Conservation (phyloP, 2,888 invertebrate species). For the Papilio elwesi region DNA sequence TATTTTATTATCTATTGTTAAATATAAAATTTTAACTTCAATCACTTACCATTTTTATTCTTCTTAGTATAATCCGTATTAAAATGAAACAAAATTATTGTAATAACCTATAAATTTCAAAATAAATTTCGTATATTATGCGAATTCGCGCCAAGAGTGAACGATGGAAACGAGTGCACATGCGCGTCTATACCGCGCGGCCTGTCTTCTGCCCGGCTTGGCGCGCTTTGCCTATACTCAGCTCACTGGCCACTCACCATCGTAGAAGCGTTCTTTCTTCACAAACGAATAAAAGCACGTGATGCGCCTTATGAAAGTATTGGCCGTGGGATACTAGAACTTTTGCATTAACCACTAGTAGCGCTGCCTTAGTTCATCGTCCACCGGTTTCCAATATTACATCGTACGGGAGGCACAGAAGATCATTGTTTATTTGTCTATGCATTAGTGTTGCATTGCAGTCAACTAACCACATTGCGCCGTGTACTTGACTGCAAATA, state of each 20-base stretch:
- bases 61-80: conserved; percentile 5
- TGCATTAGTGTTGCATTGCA: conserved; percentile 31
- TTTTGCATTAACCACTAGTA: conserved; percentile 45
- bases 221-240: conserved; percentile 47
- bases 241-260: conserved; percentile 60
- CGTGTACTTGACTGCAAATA: conserved; percentile 27
- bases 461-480: conserved; percentile 11
- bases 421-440: conserved; percentile 23
- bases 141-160: conserved; percentile 64
- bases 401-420: not conserved
- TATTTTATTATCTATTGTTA: not conserved
- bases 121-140: conserved; percentile 8
- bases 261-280: conserved; percentile 60
- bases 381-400: conserved; percentile 19
- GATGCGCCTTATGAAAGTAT: conserved; percentile 69
- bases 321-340: conserved; percentile 61
- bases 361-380: conserved; percentile 18
- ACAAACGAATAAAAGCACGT: conserved; percentile 64
- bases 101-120: not conserved
- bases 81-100: not conserved
- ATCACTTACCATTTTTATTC: conserved; percentile 13
- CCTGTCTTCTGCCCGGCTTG: conserved; percentile 64
- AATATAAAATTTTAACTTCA: not conserved
- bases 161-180: conserved; percentile 53
- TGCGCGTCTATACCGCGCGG: conserved; percentile 68